phyloP scores from a whole-genome alignment of 2,888 invertebrate genomes.

The Eilema griseolum region DNA sequence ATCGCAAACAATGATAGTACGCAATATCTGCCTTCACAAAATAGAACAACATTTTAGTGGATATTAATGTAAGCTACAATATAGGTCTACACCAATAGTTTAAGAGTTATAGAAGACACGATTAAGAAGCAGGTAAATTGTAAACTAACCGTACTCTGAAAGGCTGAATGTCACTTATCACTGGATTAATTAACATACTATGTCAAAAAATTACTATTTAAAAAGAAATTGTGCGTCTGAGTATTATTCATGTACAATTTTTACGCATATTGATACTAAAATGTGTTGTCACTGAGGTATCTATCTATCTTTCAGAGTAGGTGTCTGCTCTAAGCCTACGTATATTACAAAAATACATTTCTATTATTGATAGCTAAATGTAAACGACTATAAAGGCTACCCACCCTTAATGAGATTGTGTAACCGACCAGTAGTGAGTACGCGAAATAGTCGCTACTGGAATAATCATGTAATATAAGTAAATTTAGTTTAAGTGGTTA shows the following conservation, averaged over 20 bases:
- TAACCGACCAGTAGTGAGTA: conserved; percentile 24
- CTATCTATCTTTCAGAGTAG: conserved; percentile 13
- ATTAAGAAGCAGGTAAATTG: conserved; percentile 18
- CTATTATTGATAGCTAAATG: conserved; percentile 23
- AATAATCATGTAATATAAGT: background rate
- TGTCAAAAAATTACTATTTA: no score
- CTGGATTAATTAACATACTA: background rate
- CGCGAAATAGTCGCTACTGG: conserved; percentile 27
- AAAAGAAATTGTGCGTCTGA: background rate
- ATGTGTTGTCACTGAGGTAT: background rate
- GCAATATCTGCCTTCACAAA: conserved; percentile 13
- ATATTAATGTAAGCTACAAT: conserved; percentile 18
- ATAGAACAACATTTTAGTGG: conserved; percentile 11
- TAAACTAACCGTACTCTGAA: conserved; percentile 18
- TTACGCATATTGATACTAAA: background rate
- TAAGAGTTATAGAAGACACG: background rate
- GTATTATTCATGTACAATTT: background rate
- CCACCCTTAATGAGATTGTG: conserved; percentile 22
- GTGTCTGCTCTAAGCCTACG: conserved; percentile 19
- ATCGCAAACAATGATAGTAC: conserved; percentile 29
- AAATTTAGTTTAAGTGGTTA: background rate
- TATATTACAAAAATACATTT: conserved; percentile 32
- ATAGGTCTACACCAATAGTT: background rate
- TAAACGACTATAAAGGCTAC: conserved; percentile 18
- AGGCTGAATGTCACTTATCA: background rate